Base-by-base conservation (phyloP, 2,113 vertebrate species). In the Aramus guarauna region DNA sequence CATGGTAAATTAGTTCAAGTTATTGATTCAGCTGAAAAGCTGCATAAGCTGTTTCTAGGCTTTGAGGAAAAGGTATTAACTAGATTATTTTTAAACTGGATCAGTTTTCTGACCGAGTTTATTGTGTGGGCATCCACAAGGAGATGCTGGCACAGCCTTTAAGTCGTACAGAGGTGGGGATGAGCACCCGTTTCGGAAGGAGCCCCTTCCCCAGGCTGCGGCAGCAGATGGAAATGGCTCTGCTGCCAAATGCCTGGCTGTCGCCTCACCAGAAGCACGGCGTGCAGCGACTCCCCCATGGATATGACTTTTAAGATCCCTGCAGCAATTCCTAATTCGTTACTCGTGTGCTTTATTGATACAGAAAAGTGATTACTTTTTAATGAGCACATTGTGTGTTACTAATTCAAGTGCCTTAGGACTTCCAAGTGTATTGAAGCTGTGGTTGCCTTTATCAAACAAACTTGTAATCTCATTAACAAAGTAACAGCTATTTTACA, bases 401-500 rank as follows among this genome's bases (percentile, higher is more conserved):
- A 77, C 63, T 92, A 93, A 96, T 86, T 88, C 41, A 29, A 91
- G 60, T n/a, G 83, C 94, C 88, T 86, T 71, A 95, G 91, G 80
- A 86, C 39, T 63, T 69, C 50, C 50, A 55, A 81, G 59, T 55
- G 30, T 81, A 59, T 68, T 89, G 80, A 84, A 92, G 64, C 36
- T 71, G 59, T 34, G 56, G 37, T 24, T 91, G 80, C 88, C 59
- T 95, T 89, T 92, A 68, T 78, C 86, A 87, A 87, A 81, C 55
- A 78, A 88, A 91, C 56, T 71, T 89, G 83, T 89, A 92, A 91
- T 95, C 84, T 94, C 56, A 77, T 95, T 90, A 84, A 63, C 18
- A 66, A 81, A 81, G 83, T 89, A 96, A 67, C 39, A 91, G 59
- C 60, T 94, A 39, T 74, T 96, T 95, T 96, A 80, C 94, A 92